These are phyloP conservation scores for Columbina picui DNA, from an alignment of 2,113 vertebrate genomes.

Conservation along the genomic window DNA sequence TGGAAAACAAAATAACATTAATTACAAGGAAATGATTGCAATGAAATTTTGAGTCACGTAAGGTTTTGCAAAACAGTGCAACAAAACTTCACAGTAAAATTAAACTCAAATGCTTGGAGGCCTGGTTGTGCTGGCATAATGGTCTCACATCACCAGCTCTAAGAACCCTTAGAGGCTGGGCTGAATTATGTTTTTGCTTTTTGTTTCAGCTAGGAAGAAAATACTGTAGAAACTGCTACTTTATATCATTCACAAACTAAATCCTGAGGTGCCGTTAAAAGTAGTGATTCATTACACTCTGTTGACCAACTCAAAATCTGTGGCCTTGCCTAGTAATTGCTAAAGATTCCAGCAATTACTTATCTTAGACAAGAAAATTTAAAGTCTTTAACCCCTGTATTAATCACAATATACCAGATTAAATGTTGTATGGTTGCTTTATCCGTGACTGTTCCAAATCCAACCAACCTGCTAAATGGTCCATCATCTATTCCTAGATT, in stretches of 20 bases:
- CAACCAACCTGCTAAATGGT: not conserved
- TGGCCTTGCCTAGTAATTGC: not conserved
- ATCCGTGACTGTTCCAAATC: not conserved
- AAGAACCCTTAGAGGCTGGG: not conserved
- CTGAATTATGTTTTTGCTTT: not conserved
- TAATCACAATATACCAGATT: not conserved
- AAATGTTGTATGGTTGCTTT: not conserved
- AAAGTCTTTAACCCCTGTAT: accelerated
- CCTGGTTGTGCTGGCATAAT: not conserved
- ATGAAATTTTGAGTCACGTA: not conserved
- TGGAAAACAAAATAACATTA: not conserved
- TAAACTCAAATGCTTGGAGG: not conserved
- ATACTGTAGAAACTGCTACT: not conserved
- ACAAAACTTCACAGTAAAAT: not conserved
- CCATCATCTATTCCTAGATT: not conserved
- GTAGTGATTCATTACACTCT: not conserved
- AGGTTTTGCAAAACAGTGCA: not conserved
- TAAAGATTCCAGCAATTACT: not conserved
- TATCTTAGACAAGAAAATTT: not conserved
- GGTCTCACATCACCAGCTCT: not conserved
- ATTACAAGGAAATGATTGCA: not conserved
- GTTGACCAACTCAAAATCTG: not conserved
- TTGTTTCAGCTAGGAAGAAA: not conserved
- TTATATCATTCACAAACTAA: not conserved
- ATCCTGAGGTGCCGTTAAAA: not conserved